Conservation (phyloP, 2,113 vertebrate species). For the Furnarius figulus region DNA sequence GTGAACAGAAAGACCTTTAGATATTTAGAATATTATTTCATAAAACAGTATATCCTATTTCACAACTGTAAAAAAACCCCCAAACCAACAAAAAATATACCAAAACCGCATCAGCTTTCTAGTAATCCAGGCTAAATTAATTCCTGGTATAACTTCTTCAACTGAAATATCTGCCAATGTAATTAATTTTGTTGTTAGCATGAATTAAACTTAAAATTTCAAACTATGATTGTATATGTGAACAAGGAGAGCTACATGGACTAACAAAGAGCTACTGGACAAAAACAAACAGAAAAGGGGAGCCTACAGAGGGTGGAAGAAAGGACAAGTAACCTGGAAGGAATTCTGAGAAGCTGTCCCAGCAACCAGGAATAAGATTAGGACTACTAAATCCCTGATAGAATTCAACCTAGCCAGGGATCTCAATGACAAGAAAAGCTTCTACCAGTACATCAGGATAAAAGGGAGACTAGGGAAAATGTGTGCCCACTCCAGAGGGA, state of each 20-base stretch:
- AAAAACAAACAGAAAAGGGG: not conserved
- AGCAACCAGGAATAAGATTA: not conserved
- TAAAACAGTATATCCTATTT: not conserved
- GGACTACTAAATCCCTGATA: not conserved
- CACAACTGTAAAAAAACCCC: not conserved
- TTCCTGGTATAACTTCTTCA: not conserved
- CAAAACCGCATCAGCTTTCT: not conserved
- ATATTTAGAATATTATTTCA: not conserved
- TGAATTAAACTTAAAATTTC: not conserved
- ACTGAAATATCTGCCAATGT: not conserved
- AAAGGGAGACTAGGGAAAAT: not conserved
- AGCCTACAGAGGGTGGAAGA: not conserved
- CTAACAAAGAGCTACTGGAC: not conserved
- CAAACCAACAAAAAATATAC: too few relatives aligned
- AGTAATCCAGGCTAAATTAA: not conserved
- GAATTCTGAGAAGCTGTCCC: not conserved
- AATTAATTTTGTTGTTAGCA: not conserved
- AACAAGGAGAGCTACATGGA: not conserved
- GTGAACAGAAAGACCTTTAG: not conserved
- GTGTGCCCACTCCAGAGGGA: not conserved
- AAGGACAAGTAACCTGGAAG: not conserved
- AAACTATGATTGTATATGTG: not conserved
- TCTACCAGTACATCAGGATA: not conserved
- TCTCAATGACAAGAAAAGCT: not conserved
- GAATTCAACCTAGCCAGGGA: not conserved